Base-by-base conservation (phyloP, 2,797 vertebrate genomes). In the Antrozous pallidus region DNA sequence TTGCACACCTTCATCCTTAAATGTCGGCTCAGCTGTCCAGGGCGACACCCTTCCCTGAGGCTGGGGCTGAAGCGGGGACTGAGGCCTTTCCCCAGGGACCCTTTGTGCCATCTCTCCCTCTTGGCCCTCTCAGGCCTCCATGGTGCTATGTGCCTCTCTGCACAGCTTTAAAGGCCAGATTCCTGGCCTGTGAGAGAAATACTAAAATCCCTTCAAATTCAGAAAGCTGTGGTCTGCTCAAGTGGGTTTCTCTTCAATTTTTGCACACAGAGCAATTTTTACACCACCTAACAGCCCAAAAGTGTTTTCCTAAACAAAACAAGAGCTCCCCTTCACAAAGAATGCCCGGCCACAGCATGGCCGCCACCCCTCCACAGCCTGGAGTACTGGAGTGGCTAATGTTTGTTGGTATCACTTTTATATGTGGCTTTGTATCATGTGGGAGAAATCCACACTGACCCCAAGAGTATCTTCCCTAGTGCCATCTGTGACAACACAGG, bases 81-180 rank as follows among this genome's bases (percentile, higher is more conserved):
- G 0, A 13, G 26, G 3, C 24, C 31, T 38, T 65, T 33, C 71
- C 49, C 7, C 11, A 36, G 36, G 33, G 26, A 45, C 17, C 40
- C 31, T 54, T 16, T 0, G 5, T n/a, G 9, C 2, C 0, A 0
- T 36, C 24, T 54, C 8, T 73, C 36, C 51, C 47, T 54, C 28
- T 28, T 33, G 6, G 22, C 20, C 33, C 3, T 11, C 11, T 24
- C 13, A 54, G 28, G 6, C 49, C 38, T 56, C 22, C 33, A 42
- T 18, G 3, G 8, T 16, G 20, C 3, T 51, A 38, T 81, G 4
- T 36, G 58, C 11, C 38, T 42, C 54, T 47, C 17, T 28, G 0
- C 20, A 49, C 13, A 12, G 42, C 38, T 82, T 81, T 90, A 83
- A 86, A 93, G 61, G 24, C 17, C n/a, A 82, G n/a, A 20, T 24